Conservation (phyloP, 2,113 vertebrate species). For the Gnathonemus longibarbis region DNA sequence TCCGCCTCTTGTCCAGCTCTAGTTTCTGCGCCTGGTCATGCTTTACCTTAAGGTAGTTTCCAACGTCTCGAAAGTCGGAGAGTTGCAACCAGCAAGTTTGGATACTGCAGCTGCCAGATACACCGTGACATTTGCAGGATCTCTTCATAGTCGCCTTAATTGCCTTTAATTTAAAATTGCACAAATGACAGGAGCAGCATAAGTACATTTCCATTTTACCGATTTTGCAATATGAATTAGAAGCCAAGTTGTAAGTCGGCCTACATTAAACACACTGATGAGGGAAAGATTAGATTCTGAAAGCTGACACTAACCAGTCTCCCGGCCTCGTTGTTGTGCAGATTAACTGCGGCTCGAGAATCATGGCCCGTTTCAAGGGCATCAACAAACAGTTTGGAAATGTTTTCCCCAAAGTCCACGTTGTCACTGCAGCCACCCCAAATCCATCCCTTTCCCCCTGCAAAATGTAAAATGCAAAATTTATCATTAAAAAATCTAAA, state of each 20-base stretch:
- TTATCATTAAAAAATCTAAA: not conserved
- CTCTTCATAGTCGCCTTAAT: conserved; percentile 80
- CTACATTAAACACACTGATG: not conserved
- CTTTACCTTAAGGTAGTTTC: conserved; percentile 82
- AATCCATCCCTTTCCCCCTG: conserved; percentile 91
- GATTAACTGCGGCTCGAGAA: conserved; percentile 82
- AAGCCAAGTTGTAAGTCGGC: not conserved
- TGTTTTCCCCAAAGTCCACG: conserved; percentile 84
- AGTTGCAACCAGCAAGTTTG: conserved; percentile 96
- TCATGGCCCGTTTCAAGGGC: conserved; percentile 85
- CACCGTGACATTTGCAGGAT: conserved; percentile 91
- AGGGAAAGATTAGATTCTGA: not conserved
- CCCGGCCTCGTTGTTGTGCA: conserved; percentile 92
- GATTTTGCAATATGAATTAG: not conserved
- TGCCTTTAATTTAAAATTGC: conserved; percentile 54
- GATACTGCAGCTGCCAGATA: conserved; percentile 92
- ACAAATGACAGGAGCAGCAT: not conserved
- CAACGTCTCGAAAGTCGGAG: conserved; percentile 80
- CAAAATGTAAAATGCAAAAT: not conserved
- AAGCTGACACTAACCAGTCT: conserved; percentile 69
- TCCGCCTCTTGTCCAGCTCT: conserved; percentile 77
- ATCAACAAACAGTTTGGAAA: conserved; percentile 90
- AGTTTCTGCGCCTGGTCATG: conserved; percentile 79
- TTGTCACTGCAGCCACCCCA: conserved; percentile 98
- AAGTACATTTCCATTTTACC: not conserved